Evolutionary conservation across 2,888 invertebrate genomes (phyloP), one percentile per base, ranked within the genome.

Genomic region (Agriopis marginaria): DNA sequence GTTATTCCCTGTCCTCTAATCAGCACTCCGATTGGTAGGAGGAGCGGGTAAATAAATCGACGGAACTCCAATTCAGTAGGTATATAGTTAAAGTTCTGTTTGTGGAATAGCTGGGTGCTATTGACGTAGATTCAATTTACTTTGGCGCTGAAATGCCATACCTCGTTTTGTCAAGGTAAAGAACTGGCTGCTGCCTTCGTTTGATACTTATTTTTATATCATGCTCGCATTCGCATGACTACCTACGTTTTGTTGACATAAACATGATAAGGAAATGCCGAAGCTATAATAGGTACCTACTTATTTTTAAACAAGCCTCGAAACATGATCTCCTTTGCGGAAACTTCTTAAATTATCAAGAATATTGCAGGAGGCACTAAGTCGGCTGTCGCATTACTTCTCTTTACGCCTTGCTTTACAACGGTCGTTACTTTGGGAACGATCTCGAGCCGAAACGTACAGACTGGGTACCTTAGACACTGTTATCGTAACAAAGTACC

Each of bases 221-320:
- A 61, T 53, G 51, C 64, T 53, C 62, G 55, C 63, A 72, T 72
- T 73, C 45, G 68, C 63, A 65, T 65, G 70, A 72, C 72, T 73
- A 68, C 72, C 69, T 73, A 64, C 70, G 66, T 74, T 73, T 73
- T 75, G 72, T 75, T 76, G 70, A 74, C 71, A 70, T 72, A 74
- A 76, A 76, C 73, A 67, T 71, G 79, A 85, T 82, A 86, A 86
- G 85, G 85, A 86, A 88, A 86, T 84, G 76, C 77, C 81, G 81
- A 77, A 79, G 78, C 12, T 56, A 59, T 68, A 45, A 45, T 58
- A n/a, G n/a, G n/a, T n/a, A 58, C 58, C 58, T 45, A 73, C 75
- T 74, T 75, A 76, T 76, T 79, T 75, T 76, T 79, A 79, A 78
- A 77, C 75, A 80, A 79, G 76, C 73, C 75, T 83, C 75, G 82